These are phyloP conservation scores for Enteromius treurensis DNA, from an alignment of 2,797 vertebrate species.

Conservation along the genomic window DNA sequence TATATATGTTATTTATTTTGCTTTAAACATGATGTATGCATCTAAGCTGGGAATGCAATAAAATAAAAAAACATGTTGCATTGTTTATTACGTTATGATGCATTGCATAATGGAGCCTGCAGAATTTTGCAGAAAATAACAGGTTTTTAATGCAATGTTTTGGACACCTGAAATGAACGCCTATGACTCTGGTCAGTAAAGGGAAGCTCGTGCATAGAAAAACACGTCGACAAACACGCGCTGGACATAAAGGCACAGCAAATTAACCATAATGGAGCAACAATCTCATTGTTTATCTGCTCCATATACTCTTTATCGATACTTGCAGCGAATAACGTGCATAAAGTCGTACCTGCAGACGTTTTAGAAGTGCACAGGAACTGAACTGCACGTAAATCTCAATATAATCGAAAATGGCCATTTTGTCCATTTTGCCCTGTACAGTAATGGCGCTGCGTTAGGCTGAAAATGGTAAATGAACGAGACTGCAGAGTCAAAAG, in stretches of 20 bases:
- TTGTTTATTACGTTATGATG: neutral
- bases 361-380: neutral
- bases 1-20: neutral
- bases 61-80: neutral
- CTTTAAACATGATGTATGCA: neutral
- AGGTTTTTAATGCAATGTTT: neutral
- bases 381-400: slow-evolving; percentile 26
- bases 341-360: slow-evolving; percentile 49
- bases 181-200: neutral
- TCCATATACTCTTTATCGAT: neutral
- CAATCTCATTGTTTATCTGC: slow-evolving; percentile 46
- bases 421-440: slow-evolving; percentile 78
- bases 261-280: slow-evolving; percentile 14
- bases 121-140: neutral
- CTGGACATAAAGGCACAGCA: neutral
- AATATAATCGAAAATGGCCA: slow-evolving; percentile 73
- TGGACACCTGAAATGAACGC: neutral
- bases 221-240: neutral
- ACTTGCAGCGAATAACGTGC: neutral
- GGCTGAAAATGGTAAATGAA: slow-evolving; percentile 68
- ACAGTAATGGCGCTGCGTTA: slow-evolving; percentile 82
- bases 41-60: neutral
- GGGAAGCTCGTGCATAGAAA: slow-evolving; percentile 12
- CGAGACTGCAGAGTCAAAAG: slow-evolving; percentile 56
- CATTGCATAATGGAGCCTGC: neutral